Conservation (phyloP, 2,888 invertebrate genomes). For the Clitarchus hookeri region DNA sequence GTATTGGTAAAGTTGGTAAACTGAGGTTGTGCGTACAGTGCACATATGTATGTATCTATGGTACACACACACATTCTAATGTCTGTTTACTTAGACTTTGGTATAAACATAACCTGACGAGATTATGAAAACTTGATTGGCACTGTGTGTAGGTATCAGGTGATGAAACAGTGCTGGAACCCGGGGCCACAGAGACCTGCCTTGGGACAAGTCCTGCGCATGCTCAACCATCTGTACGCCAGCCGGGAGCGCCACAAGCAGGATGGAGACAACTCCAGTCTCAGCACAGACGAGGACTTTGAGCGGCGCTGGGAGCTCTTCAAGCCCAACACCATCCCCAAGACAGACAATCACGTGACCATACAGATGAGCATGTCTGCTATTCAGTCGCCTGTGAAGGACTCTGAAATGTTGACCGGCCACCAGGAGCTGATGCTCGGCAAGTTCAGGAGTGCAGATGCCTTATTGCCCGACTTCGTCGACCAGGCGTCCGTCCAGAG, state of each 20-base stretch:
- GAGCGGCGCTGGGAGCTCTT: slow-evolving; percentile 74
- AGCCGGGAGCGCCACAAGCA: slow-evolving; percentile 44
- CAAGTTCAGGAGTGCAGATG: slow-evolving; percentile 19
- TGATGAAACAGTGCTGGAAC: slow-evolving; percentile 75
- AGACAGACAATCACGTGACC: slow-evolving; percentile 56
- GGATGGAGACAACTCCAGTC: slow-evolving; percentile 41
- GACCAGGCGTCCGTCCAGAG: slow-evolving; percentile 12
- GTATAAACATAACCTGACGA: too few relatives aligned
- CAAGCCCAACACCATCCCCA: slow-evolving; percentile 65
- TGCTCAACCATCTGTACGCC: slow-evolving; percentile 56
- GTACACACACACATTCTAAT: too few relatives aligned
- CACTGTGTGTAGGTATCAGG: slow-evolving; percentile 61
- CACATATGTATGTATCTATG: too few relatives aligned
- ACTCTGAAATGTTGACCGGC: not conserved
- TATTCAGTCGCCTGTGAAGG: slow-evolving; percentile 5
- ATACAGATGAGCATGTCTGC: not conserved
- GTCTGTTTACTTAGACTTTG: too few relatives aligned
- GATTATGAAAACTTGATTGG: too few relatives aligned
- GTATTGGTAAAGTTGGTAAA: too few relatives aligned
- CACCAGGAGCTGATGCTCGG: slow-evolving; percentile 10
- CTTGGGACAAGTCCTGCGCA: slow-evolving; percentile 58
- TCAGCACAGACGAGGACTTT: slow-evolving; percentile 62
- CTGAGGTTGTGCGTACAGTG: too few relatives aligned
- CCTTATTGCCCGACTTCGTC: not conserved
- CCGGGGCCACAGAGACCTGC: slow-evolving; percentile 56